Base-by-base conservation (phyloP, 2,797 vertebrate genomes). In the Sandelia bainsii region DNA sequence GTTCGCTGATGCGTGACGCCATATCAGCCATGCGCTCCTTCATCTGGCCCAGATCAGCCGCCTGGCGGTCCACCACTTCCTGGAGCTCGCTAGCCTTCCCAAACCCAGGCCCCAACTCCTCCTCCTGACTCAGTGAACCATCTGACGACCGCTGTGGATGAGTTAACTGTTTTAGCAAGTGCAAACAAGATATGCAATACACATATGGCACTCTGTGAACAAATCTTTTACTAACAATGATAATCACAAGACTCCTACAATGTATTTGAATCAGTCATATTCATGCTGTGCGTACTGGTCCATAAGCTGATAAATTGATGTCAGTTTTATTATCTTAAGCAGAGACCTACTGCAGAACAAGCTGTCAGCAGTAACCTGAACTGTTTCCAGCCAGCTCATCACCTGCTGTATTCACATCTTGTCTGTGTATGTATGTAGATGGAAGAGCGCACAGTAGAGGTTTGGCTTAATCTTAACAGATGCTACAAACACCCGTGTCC, bases 21-120 rank as follows among this genome's bases (percentile, higher is more conserved):
- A 98, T 94, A 19, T 95, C 77, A 2, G 94, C 95, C 82, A 99
- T 94, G 22, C 97, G 96, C 82, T 99, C 97, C 91, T 98, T 98
- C 96, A 98, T 96, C 83, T 98, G 97, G 22, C 93, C 89, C 68
- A 98, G 95, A 74, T 99, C 98, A 6, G 95, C 93, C 0, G 90
- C 93, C 93, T 98, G 97, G 14, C 94, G 95, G 44, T 97, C 96
- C 72, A 98, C 92, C 68, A 96, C 69, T 19, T 98, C 97, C 82
- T 99, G 97, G 34, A 99, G 95, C 82, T 98, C 97, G 0, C 95
- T 81, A 7, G 96, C 94, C 81, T 95, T 96, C 42, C 94, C 90
- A n/a, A 95, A 93, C 25, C 50, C 81, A 0, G 56, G 60, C 1
- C 54, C 71, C 0, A 45, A 60, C 57, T 98, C 97, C 64, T 98